These are phyloP conservation scores for Siniperca knerii DNA, from an alignment of 2,113 vertebrate genomes.

Conservation along the genomic window DNA sequence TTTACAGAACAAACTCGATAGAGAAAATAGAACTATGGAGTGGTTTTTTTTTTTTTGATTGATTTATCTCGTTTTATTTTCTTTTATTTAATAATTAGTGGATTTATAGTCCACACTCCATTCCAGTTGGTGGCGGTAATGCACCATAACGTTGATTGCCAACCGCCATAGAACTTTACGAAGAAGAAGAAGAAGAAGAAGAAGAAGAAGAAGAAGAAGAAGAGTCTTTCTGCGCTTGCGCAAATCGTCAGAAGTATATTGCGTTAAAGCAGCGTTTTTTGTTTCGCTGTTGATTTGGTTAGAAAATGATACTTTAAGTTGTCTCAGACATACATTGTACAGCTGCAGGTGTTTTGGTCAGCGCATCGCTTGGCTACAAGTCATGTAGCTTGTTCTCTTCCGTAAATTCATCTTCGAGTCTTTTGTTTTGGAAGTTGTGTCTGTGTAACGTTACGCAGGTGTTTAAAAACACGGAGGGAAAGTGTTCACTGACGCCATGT, in stretches of 20 bases:
- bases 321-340: accelerated
- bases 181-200: too few species aligned
- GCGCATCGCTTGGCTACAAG: too few species aligned
- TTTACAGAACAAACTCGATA: too few species aligned
- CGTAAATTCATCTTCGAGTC: not conserved
- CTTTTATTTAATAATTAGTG: too few species aligned
- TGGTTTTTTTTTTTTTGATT: too few species aligned
- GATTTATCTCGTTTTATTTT: too few species aligned
- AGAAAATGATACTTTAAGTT: not conserved
- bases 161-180: too few species aligned
- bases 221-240: not conserved
- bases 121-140: too few species aligned
- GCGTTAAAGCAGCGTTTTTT: not conserved
- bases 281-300: not conserved
- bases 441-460: not conserved
- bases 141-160: too few species aligned
- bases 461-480: constrained; percentile 12
- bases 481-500: not conserved
- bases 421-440: constrained; percentile 29
- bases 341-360: not conserved
- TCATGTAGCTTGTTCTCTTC: accelerated
- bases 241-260: not conserved
- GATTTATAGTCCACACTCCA: too few species aligned
- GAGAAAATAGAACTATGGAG: too few species aligned
- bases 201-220: not conserved